Conservation (phyloP, 2,797 vertebrate genomes). For the Neosilurus mollespiculum region DNA sequence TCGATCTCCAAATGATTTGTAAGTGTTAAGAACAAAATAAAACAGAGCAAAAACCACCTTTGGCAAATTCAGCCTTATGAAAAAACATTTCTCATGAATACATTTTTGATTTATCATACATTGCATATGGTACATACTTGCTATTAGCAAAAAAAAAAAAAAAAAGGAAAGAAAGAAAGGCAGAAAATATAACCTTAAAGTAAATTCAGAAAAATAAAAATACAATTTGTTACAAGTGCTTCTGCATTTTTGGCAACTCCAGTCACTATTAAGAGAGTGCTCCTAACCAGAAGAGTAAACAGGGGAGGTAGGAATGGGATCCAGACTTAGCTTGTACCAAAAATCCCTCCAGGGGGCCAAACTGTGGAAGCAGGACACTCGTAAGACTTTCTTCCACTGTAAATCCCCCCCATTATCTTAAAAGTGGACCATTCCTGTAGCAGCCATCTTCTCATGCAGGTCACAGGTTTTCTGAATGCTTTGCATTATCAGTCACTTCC, state of each 20-base stretch:
- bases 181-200: slow-evolving; percentile 61
- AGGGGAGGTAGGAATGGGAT: slow-evolving; percentile 54
- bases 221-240: slow-evolving; percentile 76
- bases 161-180: slow-evolving; percentile 17
- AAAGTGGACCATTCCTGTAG: slow-evolving; percentile 69
- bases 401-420: slow-evolving; percentile 63
- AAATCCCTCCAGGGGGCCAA: slow-evolving; percentile 18
- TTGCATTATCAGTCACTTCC: slow-evolving; percentile 55
- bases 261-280: slow-evolving; percentile 69
- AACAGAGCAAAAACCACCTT: slow-evolving; percentile 69
- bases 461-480: slow-evolving; percentile 59
- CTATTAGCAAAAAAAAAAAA: slow-evolving; percentile 53
- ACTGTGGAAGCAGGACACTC: slow-evolving; percentile 37
- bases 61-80: slow-evolving; percentile 69
- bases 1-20: slow-evolving; percentile 63
- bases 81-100: slow-evolving; percentile 57
- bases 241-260: slow-evolving; percentile 70
- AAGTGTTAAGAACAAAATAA: slow-evolving; percentile 48
- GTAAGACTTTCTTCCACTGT: slow-evolving; percentile 57
- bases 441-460: slow-evolving; percentile 70
- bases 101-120: slow-evolving; percentile 59
- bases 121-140: slow-evolving; percentile 64
- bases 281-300: slow-evolving; percentile 63
- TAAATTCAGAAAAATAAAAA: slow-evolving; percentile 61
- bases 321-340: slow-evolving; percentile 56